Base-by-base conservation (phyloP, 2,888 invertebrate genomes). In the Aleiodes leptofemur region DNA sequence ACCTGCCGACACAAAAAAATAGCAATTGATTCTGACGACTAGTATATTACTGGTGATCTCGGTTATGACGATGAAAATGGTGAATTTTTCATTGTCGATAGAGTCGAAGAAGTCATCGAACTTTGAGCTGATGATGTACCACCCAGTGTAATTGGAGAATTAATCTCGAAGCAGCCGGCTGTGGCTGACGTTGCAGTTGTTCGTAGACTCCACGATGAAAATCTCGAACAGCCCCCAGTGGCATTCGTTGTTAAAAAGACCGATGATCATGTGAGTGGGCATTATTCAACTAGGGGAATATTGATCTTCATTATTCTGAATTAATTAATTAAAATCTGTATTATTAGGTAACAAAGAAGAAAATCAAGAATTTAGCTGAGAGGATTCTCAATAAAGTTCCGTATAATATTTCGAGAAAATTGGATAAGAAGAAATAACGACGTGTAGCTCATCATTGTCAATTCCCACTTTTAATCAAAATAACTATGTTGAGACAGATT, bases 61-160 rank as follows among this genome's bases (percentile, higher is more conserved):
- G 83, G 79, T 8, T 86, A 86, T 48, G 83, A 82, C 43, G 83
- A 86, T 38, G 83, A 86, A 5, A 78, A 83, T 0, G 86, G 84
- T 0, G 81, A 87, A 53, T 8, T 88, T 3, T 88, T 82, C n/a
- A 79, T 88, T 16, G 66, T 87, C 0, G 88, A 88, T 29, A 82
- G 89, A 77, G 48, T 87, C 0, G 87, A 87, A 69, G 87, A 86
- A 48, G 57, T 88, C 8, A 82, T 90, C 4, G 89, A 87, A 76
- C 86, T 84, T 23, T 78, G 82, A 70, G 86, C 84, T n/a, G 73
- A 83, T 66, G 88, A 88, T 3, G 82, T 90, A 61, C 79, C 86
- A 16, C 87, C 88, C 0, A 76, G 75, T 0, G 84, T 86, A 79
- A 85, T 89, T 4, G 89, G 89, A 76, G 76, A 72, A 50, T 11